Base-by-base conservation (phyloP, 2,888 invertebrate genomes). In the Taphrorychus bicolor region DNA sequence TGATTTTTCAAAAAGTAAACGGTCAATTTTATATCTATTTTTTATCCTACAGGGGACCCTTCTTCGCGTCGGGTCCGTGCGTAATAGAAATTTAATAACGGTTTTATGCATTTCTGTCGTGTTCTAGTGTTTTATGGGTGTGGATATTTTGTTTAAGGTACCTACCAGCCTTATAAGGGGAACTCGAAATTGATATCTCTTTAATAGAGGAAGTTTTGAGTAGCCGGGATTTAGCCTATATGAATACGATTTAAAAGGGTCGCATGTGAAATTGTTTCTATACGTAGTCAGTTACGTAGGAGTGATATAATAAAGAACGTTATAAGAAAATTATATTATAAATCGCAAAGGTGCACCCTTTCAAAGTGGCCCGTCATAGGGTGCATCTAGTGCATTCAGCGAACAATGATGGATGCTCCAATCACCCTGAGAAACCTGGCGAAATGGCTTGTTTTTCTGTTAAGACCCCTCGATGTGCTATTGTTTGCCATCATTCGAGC, bases 331-430 rank as follows among this genome's bases (percentile, higher is more conserved):
- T n/a, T n/a, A n/a, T n/a, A n/a, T 32, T 9, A 32, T 32, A 32
- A 32, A 32, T 32, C 11, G 32, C 32, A 32, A 32, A 32, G 32
- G 32, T 32, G 24, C 40, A 22, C 48, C 70, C 71, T 62, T 62
- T 62, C 56, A 18, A 56, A 62, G 21, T 49, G 62, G 53, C 48
- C 21, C 70, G 71, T 70, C 70, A 66, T 72, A 71, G 74, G 75
- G 75, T 75, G 72, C 74, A 75, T 72, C 71, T 59, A 59, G 66
- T 69, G 62, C 73, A 74, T 75, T 75, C 75, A 76, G 75, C 75
- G 70, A 73, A 73, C 64, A 74, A 77, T 77, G 77, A 77, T 77
- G 75, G 77, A 77, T 77, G 77, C 76, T 74, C 74, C 68, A 73
- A 75, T 75, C 76, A 76, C 74, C 75, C 76, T 77, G 77, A 77